A percentile compares a stretch with the other conserved stretches of the same genome.
Evolutionary conservation across 2,113 vertebrate genomes (phyloP).

Genomic region (Camelus bactrianus): DNA sequence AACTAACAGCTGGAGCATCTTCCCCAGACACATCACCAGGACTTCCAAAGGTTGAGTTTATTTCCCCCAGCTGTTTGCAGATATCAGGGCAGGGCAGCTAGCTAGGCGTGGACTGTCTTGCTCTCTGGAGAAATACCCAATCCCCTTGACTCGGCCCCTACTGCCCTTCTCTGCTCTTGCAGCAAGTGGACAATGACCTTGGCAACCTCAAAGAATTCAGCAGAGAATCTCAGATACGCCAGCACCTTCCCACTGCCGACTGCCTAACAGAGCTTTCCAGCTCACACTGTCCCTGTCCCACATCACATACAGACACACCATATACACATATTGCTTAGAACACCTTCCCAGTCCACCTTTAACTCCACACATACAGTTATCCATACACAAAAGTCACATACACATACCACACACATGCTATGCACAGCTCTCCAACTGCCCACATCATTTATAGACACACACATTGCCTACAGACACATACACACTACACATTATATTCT

Average conservation of each 20-base stretch:
- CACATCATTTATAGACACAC: not conserved
- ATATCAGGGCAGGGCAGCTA: constrained; percentile 1
- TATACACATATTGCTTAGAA: not conserved
- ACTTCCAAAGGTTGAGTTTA: constrained; percentile 84
- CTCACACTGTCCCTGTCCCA: not conserved
- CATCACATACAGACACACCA: not conserved
- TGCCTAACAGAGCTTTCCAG: not conserved
- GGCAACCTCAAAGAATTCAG: constrained; percentile 47
- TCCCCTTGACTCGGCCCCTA: not conserved
- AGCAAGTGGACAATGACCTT: constrained; percentile 7
- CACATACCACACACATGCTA: not conserved
- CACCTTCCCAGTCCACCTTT: not conserved
- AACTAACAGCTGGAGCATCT: not conserved
- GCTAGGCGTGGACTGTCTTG: not conserved
- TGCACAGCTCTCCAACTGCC: not conserved
- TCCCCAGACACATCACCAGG: constrained; percentile 74
- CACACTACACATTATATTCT: not conserved
- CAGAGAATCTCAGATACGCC: not conserved
- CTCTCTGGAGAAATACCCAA: constrained; percentile 35
- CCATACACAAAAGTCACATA: not conserved
- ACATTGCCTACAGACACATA: not conserved
- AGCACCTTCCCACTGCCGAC: not conserved
- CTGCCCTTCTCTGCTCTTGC: not conserved
- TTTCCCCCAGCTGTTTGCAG: constrained; percentile 37
- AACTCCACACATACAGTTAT: not conserved